Evolutionary conservation across 37 sponge, comb jelly and placozoan species (phyloP).

Genomic region (Chondrilla cf. caribensis): DNA sequence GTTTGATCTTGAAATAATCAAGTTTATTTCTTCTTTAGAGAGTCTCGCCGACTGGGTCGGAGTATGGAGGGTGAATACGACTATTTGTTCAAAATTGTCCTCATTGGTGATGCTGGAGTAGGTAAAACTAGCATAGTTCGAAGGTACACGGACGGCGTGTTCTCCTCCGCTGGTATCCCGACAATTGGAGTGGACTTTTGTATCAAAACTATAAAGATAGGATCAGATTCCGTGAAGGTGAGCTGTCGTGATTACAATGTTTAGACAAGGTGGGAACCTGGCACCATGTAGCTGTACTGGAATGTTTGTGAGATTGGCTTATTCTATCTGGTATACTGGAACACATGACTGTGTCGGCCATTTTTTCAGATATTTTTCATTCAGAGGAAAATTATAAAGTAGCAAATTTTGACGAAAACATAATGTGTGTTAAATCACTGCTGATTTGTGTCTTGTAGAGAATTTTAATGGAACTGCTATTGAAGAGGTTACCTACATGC

Average conservation of each 20-base stretch:
- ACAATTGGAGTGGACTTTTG: slow-evolving; percentile 92
- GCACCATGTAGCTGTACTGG: neutral
- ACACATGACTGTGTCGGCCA: no score
- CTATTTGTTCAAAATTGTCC: slow-evolving; percentile 69
- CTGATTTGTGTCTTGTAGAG: no score
- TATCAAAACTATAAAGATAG: slow-evolving; percentile 83
- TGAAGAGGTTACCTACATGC: no score
- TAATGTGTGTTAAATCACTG: no score
- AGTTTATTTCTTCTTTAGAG: no score
- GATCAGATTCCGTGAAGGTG: slow-evolving; percentile 80
- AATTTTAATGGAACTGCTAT: no score
- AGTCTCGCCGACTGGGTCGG: no score
- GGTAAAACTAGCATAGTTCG: slow-evolving; percentile 73
- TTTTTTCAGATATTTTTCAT: no score
- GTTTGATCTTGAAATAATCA: no score
- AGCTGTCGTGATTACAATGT: neutral
- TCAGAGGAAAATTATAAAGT: no score
- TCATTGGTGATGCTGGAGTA: slow-evolving; percentile 80
- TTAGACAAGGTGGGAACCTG: neutral
- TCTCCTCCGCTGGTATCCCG: slow-evolving; percentile 67
- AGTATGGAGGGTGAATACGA: slow-evolving; percentile 74
- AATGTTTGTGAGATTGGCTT: neutral
- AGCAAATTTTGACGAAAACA: no score
- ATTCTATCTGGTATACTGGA: neutral
- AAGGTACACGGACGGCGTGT: slow-evolving; percentile 70